Evolutionary conservation across 2,113 vertebrate species (phyloP), one percentile per base, ranked within the genome.

Genomic region (Indicator maculatus): DNA sequence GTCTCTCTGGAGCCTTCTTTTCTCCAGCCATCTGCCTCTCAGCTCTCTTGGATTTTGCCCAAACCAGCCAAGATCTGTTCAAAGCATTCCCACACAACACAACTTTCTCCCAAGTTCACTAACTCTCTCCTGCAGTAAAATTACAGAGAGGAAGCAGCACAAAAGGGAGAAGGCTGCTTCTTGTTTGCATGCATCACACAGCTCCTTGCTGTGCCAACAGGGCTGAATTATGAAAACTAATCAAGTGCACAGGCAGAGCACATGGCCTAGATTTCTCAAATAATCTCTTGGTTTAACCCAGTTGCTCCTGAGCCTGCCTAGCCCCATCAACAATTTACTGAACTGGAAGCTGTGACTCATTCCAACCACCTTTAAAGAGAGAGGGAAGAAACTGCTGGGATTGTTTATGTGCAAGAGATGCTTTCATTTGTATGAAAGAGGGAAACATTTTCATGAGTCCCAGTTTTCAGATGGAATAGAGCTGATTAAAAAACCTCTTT

Each of bases 261-360:
- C 94, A 96, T 95, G 95, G 79, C 93, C 91, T 72, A 95, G 89
- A 95, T 97, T 95, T 93, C 93, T 95, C 87, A 93, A 93, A 95
- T 95, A 95, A 96, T 91, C 93, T 97, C 93, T 60, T 86, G 79
- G 72, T 95, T 97, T 96, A 95, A 97, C 85, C 89, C 89, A 91
- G 85, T 89, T 95, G 76, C 27, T 93, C 31, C 85, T 93, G 85
- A 93, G 79, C 76, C 91, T 85, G 85, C 44, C 79, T 80, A 81
- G 11, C 36, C 79, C 86, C 73, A 79, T 45, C 70, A 94, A 88
- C 79, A 86, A 82, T 86, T 65, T 69, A 55, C 65, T 91, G 65
- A 88, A 95, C 91, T 33, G 36, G 70, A 93, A 90, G 69, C 72
- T 90, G 87, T 56, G 75, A 74, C 44, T 91, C 69, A 93, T 76